These are phyloP conservation scores for Pammene aurita DNA, from an alignment of 2,888 invertebrate species.

Conservation along the genomic window DNA sequence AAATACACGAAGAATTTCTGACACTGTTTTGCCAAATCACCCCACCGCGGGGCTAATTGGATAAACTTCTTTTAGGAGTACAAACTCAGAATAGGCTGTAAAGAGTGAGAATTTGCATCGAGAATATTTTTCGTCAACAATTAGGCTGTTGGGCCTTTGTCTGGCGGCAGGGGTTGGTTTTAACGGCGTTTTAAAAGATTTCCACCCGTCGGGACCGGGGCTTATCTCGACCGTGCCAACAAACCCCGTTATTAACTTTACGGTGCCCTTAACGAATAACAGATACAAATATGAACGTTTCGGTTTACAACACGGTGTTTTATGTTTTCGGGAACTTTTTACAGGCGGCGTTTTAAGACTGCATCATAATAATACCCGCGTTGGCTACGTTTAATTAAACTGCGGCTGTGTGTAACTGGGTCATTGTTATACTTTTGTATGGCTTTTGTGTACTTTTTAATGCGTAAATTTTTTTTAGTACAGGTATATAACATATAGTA, in stretches of 20 bases:
- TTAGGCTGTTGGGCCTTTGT: constrained; percentile 78
- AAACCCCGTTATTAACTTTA: constrained; percentile 82
- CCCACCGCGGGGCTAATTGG: constrained; percentile 71
- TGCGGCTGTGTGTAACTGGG: neutral
- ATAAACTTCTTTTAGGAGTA: constrained; percentile 75
- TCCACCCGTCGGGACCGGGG: constrained; percentile 68
- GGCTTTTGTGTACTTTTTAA: too few relatives aligned
- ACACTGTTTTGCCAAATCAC: constrained; percentile 56
- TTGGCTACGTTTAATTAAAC: constrained; percentile 28
- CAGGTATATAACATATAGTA: too few relatives aligned
- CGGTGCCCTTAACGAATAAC: constrained; percentile 79
- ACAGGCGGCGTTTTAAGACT: constrained; percentile 52
- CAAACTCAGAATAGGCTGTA: constrained; percentile 81
- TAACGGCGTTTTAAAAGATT: constrained; percentile 83
- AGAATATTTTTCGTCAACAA: constrained; percentile 82
- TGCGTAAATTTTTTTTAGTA: too few relatives aligned
- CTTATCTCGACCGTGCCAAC: constrained; percentile 78
- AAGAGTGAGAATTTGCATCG: constrained; percentile 81
- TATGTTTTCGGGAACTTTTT: constrained; percentile 66
- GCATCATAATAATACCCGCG: constrained; percentile 22
- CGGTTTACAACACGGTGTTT: constrained; percentile 68
- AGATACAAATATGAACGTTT: constrained; percentile 78
- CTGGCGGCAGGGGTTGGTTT: constrained; percentile 76
- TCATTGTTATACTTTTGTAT: neutral
- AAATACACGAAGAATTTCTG: constrained; percentile 28